Evolutionary conservation across 2,888 invertebrate genomes (phyloP), one percentile per base, ranked within the genome.

Genomic region (Dilophus febrilis): DNA sequence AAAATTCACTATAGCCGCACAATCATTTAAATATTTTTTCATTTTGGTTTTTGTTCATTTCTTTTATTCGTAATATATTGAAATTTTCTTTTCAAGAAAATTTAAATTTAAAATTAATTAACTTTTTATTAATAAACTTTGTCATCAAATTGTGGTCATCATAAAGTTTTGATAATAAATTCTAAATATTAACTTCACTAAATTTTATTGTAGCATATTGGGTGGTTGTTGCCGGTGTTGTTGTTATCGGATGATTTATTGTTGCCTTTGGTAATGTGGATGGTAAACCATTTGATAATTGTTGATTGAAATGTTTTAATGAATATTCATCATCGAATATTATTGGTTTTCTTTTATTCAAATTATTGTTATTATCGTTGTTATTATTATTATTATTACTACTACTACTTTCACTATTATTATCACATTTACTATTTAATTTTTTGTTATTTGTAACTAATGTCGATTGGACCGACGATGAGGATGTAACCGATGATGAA

Each of bases 141-240:
- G n/a, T n/a, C n/a, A n/a, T n/a, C n/a, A n/a, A n/a, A n/a, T n/a
- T n/a, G n/a, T n/a, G n/a, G n/a, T n/a, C n/a, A n/a, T n/a, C n/a
- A n/a, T n/a, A n/a, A n/a, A n/a, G n/a, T n/a, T n/a, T n/a, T n/a
- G n/a, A n/a, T n/a, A 22, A 22, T 8, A 4, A 7, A 17, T 22
- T 36, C 46, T 51, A 53, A 38, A 53, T 50, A 42, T 48, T 51
- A 48, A 75, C 68, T 56, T 75, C 74, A 56, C 73, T 71, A 61
- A 75, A 76, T 58, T 71, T 72, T 51, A 74, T 63, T 51, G 74
- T 72, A 41, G 74, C 69, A 56, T 74, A 74, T 57, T 74, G 72
- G 53, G 72, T 70, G 59, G 64, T 58, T 59, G 57, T 53, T 36
- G 28, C 45, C 41, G 43, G 45, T 34, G 42, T 43, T 37, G 44